phyloP scores from a whole-genome alignment of 2,797 vertebrate species.

The Rhinatrema bivittatum region DNA sequence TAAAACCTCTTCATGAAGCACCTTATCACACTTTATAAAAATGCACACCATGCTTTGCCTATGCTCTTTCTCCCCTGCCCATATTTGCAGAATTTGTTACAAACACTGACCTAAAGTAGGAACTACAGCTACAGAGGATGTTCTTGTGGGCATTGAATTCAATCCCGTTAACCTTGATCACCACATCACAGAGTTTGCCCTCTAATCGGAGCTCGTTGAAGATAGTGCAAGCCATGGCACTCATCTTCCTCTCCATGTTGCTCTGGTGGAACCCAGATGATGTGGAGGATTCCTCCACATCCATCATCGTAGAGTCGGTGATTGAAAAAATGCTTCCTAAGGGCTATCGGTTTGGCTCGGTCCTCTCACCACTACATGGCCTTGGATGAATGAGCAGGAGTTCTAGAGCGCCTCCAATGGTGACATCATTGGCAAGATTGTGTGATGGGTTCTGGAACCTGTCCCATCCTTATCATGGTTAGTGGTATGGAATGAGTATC shows the following conservation, averaged over 20 bases:
- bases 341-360: slow-evolving; percentile 20
- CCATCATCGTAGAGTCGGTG: slow-evolving; percentile 20
- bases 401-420: slow-evolving; percentile 33
- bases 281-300: slow-evolving; percentile 23
- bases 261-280: slow-evolving; percentile 26
- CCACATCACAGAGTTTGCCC: slow-evolving; percentile 57
- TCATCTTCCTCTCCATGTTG: slow-evolving; percentile 57
- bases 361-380: slow-evolving; percentile 29
- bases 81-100: too few species aligned
- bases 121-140: slow-evolving; percentile 63
- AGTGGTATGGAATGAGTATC: rapidly evolving
- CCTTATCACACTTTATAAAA: too few species aligned
- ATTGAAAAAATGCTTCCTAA: slow-evolving; percentile 16
- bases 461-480: background rate
- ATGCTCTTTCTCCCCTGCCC: too few species aligned
- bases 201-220: slow-evolving; percentile 59
- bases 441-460: background rate
- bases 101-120: slow-evolving; percentile 55
- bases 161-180: slow-evolving; percentile 50
- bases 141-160: slow-evolving; percentile 63
- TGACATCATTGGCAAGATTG: slow-evolving; percentile 28
- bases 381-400: slow-evolving; percentile 8
- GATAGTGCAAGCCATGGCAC: slow-evolving; percentile 41
- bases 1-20: too few species aligned
- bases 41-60: too few species aligned